These are phyloP conservation scores for Charanyca ferruginea DNA, from an alignment of 2,888 invertebrate genomes.

Conservation along the genomic window DNA sequence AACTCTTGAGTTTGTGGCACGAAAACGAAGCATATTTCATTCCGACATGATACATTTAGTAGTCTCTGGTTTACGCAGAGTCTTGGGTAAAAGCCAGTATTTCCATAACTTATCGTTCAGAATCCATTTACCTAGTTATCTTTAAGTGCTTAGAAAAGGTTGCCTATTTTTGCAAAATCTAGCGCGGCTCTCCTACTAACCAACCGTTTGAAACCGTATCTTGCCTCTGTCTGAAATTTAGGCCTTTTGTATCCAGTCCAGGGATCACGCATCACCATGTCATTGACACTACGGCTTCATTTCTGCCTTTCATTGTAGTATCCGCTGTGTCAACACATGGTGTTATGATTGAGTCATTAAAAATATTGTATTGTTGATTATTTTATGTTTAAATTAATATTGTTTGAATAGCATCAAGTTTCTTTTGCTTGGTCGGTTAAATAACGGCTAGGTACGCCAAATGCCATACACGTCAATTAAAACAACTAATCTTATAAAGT, in stretches of 20 bases:
- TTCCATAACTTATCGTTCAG: neutral
- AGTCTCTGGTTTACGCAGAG: neutral
- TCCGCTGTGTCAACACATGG: constrained; percentile 42
- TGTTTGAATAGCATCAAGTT: constrained; percentile 13
- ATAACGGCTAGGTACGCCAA: neutral
- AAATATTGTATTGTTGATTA: constrained; percentile 37
- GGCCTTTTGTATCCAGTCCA: neutral
- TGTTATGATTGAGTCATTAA: constrained; percentile 53
- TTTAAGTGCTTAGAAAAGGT: neutral
- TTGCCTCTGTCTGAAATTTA: constrained; percentile 9
- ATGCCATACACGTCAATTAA: neutral
- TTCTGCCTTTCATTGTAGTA: constrained; percentile 28
- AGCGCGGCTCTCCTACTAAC: neutral
- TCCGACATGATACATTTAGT: neutral
- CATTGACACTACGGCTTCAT: constrained; percentile 39
- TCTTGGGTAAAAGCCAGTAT: neutral
- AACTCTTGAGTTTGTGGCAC: neutral
- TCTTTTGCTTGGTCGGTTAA: neutral
- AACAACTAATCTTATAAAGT: no score
- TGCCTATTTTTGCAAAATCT: neutral
- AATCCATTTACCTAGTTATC: neutral
- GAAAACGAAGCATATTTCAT: neutral
- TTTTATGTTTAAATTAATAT: neutral
- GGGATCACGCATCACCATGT: constrained; percentile 11
- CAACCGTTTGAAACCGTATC: neutral